Base-by-base conservation (phyloP, 2,797 vertebrate species). In the Dicrostonyx torquatus region DNA sequence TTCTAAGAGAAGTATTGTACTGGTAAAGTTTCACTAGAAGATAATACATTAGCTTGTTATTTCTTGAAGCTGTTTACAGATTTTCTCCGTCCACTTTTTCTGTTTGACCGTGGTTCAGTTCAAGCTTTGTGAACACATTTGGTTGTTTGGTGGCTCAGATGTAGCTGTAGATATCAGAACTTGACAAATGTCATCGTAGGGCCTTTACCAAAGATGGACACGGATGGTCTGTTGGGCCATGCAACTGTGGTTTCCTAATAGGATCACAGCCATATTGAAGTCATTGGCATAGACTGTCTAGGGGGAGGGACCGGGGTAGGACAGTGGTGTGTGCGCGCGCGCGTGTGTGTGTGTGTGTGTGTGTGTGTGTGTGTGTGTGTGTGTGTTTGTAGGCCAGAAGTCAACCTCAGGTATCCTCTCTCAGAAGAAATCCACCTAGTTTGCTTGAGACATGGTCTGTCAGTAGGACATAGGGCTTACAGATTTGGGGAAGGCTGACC, bases 1-100 rank as follows among this genome's bases (percentile, higher is more conserved):
- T 94, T 89, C 70, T 95, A 37, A 80, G 68, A 95, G 86, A 24
- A 79, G 34, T 8, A 72, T 94, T 29, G 13, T 72, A 72, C 13
- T 86, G 60, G n/a, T 90, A 79, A 94, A 84, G 22, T 90, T 82
- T 90, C 9, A 22, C 37, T 92, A 40, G 82, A 83, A 78, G 34
- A 40, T 60, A 89, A 78, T 55, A 80, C 66, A 80, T 89, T 66
- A 70, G 10, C 12, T 48, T 75, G 55, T 64, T 75, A 87, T 92
- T 91, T 89, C 22, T 48, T 70, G 17, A 93, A 37, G 34, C 26
- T 84, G 84, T 87, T 77, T 58, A 45, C 50, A 90, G 53, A n/a
- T 91, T 87, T 53, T 31, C 90, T 3, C 34, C n/a, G 6, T 68
- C 45, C 43, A 73, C 48, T 91, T 64, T 66, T 73, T 68, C 26